phyloP scores from a whole-genome alignment of 1,140 invertebrate species.

The Drosophila takahashii region DNA sequence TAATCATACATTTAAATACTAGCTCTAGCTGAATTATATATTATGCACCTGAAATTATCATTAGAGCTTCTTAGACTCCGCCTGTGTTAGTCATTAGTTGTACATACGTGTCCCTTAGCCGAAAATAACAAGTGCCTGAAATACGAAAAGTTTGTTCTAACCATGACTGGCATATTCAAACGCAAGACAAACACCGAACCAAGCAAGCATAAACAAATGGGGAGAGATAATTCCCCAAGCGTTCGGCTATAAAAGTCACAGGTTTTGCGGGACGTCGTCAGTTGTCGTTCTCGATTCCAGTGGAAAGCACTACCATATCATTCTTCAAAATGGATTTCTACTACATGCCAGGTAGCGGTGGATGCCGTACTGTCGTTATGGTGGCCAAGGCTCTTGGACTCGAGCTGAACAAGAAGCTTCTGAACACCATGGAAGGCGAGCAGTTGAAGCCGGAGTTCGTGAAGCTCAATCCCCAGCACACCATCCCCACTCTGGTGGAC shows the following conservation, averaged over 20 bases:
- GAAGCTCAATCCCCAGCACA: slow-evolving; percentile 81
- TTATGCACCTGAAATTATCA: slow-evolving; percentile 7
- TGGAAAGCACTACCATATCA: neutral
- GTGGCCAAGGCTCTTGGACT: slow-evolving; percentile 84
- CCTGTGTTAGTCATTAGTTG: slow-evolving; percentile 8
- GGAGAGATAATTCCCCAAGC: slow-evolving; percentile 8
- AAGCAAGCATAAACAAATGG: slow-evolving; percentile 11
- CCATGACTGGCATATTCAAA: slow-evolving; percentile 6
- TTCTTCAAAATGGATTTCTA: slow-evolving; percentile 49
- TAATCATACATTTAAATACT: neutral
- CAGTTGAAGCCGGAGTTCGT: slow-evolving; percentile 88
- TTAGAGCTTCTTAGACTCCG: neutral
- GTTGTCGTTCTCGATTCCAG: slow-evolving; percentile 7
- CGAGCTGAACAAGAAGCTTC: slow-evolving; percentile 81
- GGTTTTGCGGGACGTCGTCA: neutral
- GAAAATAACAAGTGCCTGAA: neutral
- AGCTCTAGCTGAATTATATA: too few relatives aligned
- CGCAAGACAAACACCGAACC: neutral
- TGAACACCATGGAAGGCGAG: slow-evolving; percentile 87
- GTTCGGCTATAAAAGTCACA: slow-evolving; percentile 6
- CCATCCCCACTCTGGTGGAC: slow-evolving; percentile 70
- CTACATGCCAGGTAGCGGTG: slow-evolving; percentile 55
- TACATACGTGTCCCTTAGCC: neutral
- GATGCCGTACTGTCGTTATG: slow-evolving; percentile 84
- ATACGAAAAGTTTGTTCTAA: slow-evolving; percentile 20